These are phyloP conservation scores for Clivina fossor DNA, from an alignment of 2,888 invertebrate genomes.

Conservation along the genomic window DNA sequence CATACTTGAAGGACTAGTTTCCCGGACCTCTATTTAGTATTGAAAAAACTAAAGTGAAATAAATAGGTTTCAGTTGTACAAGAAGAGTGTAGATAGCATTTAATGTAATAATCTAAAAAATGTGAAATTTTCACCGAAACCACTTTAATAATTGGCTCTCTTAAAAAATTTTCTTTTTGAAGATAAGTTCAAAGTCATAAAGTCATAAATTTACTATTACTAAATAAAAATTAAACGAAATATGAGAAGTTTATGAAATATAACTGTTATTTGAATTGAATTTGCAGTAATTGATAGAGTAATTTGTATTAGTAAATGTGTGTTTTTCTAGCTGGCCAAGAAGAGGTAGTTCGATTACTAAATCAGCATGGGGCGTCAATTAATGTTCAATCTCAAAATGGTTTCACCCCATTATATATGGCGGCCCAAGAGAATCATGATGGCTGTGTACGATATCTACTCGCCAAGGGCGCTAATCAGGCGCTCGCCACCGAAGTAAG, in stretches of 20 bases:
- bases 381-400: conserved; percentile 95
- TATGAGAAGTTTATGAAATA: too few species aligned
- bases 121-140: too few species aligned
- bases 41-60: too few species aligned
- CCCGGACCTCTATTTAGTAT: too few species aligned
- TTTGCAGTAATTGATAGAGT: neutral
- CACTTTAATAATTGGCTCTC: too few species aligned
- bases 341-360: conserved; percentile 87
- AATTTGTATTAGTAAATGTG: conserved; percentile 21
- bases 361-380: conserved; percentile 91
- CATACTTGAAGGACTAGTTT: too few species aligned
- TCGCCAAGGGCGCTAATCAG: conserved; percentile 93
- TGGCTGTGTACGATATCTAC: conserved; percentile 84
- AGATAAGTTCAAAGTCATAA: conserved; percentile 1
- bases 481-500: conserved; percentile 91
- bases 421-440: conserved; percentile 98
- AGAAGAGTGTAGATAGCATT: too few species aligned
- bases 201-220: neutral
- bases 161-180: too few species aligned
- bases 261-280: too few species aligned
- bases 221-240: too few species aligned
- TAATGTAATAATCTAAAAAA: too few species aligned
- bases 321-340: conserved; percentile 76
- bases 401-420: conserved; percentile 98
- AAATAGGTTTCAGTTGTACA: too few species aligned